phyloP scores from a whole-genome alignment of 2,113 vertebrate genomes.

The Halichoeres trimaculatus region DNA sequence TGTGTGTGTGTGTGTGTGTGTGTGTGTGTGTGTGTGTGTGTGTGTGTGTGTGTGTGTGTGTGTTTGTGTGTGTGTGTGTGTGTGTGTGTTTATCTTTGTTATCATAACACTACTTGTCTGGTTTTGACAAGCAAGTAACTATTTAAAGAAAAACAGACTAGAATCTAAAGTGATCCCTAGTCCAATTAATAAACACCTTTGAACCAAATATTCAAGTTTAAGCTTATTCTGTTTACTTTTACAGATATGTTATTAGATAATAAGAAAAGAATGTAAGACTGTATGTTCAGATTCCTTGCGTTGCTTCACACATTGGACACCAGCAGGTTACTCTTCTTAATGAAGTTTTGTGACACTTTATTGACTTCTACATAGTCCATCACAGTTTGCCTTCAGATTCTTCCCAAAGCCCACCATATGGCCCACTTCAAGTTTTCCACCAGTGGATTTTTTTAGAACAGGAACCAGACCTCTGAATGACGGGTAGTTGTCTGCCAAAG shows the following conservation, averaged over 20 bases:
- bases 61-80: too few relatives aligned
- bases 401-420: conserved; percentile 48
- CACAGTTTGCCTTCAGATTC: conserved; percentile 20
- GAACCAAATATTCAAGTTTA: not conserved
- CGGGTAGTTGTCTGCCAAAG: conserved; percentile 40
- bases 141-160: too few relatives aligned
- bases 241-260: not conserved
- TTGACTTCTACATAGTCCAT: conserved; percentile 6
- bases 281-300: too few relatives aligned
- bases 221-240: not conserved
- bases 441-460: conserved; percentile 12
- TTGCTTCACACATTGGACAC: not conserved
- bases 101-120: too few relatives aligned
- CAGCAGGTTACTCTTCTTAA: not conserved
- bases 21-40: too few relatives aligned
- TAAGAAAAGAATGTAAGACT: not conserved
- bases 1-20: too few relatives aligned
- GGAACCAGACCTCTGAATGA: conserved; percentile 17
- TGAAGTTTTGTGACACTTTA: conserved; percentile 40
- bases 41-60: too few relatives aligned
- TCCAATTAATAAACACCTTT: too few relatives aligned
- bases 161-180: too few relatives aligned
- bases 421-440: conserved; percentile 7
- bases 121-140: too few relatives aligned
- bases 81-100: too few relatives aligned